phyloP scores from a whole-genome alignment of 1,140 invertebrate genomes.

The Uloborus diversus region DNA sequence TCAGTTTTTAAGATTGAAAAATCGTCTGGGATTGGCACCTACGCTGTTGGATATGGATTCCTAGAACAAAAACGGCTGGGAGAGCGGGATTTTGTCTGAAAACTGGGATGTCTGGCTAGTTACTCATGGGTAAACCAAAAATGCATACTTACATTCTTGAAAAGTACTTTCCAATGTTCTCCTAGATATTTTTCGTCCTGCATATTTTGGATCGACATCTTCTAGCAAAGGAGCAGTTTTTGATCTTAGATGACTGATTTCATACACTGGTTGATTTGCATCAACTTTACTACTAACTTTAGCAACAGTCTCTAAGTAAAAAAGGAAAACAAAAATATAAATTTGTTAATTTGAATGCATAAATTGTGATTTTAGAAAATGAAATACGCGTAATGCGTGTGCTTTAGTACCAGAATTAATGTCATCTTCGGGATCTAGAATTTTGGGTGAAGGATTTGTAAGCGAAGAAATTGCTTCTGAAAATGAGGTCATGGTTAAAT shows the following conservation, averaged over 20 bases:
- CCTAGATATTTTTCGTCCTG: slow-evolving; percentile 69
- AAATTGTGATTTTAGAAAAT: slow-evolving; percentile 18
- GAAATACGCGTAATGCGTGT: not conserved
- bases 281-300: slow-evolving; percentile 51
- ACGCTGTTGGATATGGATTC: too few relatives aligned
- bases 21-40: too few relatives aligned
- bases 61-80: too few relatives aligned
- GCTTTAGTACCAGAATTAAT: slow-evolving; percentile 58
- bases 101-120: slow-evolving; percentile 58
- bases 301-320: not conserved
- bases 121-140: too few relatives aligned
- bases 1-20: too few relatives aligned
- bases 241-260: slow-evolving; percentile 14
- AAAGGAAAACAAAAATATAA: slow-evolving; percentile 34
- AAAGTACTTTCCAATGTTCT: slow-evolving; percentile 46
- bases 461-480: not conserved
- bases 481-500: not conserved
- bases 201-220: slow-evolving; percentile 77
- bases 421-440: slow-evolving; percentile 62
- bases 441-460: slow-evolving; percentile 59
- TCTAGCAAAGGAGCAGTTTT: slow-evolving; percentile 73
- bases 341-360: not conserved
- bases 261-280: not conserved
- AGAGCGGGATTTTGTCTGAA: too few relatives aligned
- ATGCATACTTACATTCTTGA: not conserved